Evolutionary conservation across 2,888 invertebrate genomes (phyloP).

Genomic region (Ophraella communa): DNA sequence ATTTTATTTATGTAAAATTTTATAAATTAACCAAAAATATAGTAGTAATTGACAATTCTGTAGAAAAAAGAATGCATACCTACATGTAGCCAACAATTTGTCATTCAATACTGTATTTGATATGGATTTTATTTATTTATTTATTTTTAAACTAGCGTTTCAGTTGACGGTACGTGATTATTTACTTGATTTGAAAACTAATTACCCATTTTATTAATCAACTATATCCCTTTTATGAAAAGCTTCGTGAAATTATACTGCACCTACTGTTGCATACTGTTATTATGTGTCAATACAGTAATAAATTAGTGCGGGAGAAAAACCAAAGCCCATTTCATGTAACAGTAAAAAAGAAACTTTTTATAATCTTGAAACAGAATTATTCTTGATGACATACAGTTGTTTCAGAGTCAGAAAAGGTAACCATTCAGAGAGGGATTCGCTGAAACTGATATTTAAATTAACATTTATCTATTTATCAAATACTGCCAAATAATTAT

Average conservation of each 20-base stretch:
- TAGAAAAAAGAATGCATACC: no score
- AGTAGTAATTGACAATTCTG: background rate
- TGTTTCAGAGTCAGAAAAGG: conserved; percentile 51
- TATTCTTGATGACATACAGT: conserved; percentile 53
- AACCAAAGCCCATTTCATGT: conserved; percentile 28
- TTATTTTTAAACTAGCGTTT: background rate
- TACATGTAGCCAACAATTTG: background rate
- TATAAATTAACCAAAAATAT: background rate
- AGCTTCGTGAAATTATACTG: conserved; percentile 20
- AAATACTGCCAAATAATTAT: no score
- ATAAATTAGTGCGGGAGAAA: conserved; percentile 23
- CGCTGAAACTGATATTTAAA: background rate
- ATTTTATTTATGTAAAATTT: no score
- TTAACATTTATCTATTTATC: background rate
- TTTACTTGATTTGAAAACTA: background rate
- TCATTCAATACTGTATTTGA: background rate
- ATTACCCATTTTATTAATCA: conserved; percentile 14
- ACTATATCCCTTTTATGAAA: conserved; percentile 13
- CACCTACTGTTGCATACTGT: conserved; percentile 5
- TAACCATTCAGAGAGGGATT: conserved; percentile 27
- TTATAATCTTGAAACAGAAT: conserved; percentile 39
- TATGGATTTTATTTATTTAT: background rate
- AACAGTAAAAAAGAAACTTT: conserved; percentile 28
- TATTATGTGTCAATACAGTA: conserved; percentile 29
- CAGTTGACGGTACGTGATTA: background rate